Conservation (phyloP, 2,113 vertebrate genomes). For the Ailuropoda melanoleuca region DNA sequence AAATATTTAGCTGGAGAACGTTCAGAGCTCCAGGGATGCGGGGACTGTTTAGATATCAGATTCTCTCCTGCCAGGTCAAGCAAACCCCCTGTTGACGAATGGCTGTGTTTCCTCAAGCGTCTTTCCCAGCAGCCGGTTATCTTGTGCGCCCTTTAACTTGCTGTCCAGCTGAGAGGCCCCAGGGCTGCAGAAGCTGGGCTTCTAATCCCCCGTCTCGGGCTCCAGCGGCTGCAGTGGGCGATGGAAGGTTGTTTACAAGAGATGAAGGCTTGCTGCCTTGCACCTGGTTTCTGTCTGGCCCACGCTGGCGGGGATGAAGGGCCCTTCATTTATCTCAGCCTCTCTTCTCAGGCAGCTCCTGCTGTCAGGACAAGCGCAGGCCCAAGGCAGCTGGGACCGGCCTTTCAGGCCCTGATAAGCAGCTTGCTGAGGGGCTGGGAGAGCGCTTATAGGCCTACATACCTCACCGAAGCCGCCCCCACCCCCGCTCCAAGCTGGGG, state of each 20-base stretch:
- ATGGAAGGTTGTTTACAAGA: slow-evolving; percentile 83
- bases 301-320: slow-evolving; percentile 78
- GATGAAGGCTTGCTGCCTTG: slow-evolving; percentile 75
- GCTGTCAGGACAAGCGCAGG: slow-evolving; percentile 76
- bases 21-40: slow-evolving; percentile 74
- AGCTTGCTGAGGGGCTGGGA: slow-evolving; percentile 48
- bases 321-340: slow-evolving; percentile 83
- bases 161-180: slow-evolving; percentile 79
- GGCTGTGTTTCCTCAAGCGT: slow-evolving; percentile 74
- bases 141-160: slow-evolving; percentile 80
- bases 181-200: slow-evolving; percentile 75
- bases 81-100: slow-evolving; percentile 80
- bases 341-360: slow-evolving; percentile 80
- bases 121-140: slow-evolving; percentile 81
- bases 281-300: slow-evolving; percentile 87
- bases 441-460: slow-evolving; percentile 43
- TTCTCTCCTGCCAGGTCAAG: slow-evolving; percentile 83
- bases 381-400: neutral
- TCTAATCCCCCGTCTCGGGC: slow-evolving; percentile 77
- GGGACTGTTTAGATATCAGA: slow-evolving; percentile 83
- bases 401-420: slow-evolving; percentile 80
- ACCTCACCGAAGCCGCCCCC: neutral
- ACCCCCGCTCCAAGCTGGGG: neutral
- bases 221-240: slow-evolving; percentile 72
- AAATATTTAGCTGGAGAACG: slow-evolving; percentile 80